Percentiles rank a stretch among this genome's conserved stretches.
Conservation (phyloP, 2,113 vertebrate genomes). For the Romanogobio albipinnatus region DNA sequence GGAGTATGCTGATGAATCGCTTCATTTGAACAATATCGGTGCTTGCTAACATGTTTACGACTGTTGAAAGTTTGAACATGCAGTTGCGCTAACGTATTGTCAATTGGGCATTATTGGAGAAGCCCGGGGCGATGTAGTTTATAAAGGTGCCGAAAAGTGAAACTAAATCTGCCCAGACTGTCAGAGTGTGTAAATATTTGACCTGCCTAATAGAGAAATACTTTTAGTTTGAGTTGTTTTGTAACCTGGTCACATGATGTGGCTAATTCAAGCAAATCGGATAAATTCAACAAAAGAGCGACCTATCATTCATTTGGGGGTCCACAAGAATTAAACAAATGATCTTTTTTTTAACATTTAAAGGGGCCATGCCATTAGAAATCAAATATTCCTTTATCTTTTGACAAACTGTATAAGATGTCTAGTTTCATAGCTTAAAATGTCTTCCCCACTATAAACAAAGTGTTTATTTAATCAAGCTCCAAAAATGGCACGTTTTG, state of each 20-base stretch:
- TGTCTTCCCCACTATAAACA: too few relatives aligned
- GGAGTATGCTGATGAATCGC: not conserved
- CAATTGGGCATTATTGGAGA: not conserved
- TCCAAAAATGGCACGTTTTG: too few relatives aligned
- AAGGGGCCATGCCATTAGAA: too few relatives aligned
- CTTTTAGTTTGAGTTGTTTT: not conserved
- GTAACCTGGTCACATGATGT: not conserved
- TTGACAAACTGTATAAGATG: too few relatives aligned
- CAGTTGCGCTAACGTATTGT: not conserved
- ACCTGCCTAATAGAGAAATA: not conserved
- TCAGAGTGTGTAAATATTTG: not conserved
- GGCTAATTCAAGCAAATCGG: not conserved
- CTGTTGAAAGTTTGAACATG: not conserved
- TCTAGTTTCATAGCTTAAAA: too few relatives aligned
- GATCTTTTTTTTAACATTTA: too few relatives aligned
- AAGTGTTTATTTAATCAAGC: too few relatives aligned
- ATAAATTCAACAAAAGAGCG: not conserved
- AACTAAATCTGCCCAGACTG: not conserved
- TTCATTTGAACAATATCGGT: not conserved
- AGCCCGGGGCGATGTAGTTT: not conserved
- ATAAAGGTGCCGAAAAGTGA: not conserved
- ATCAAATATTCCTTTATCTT: too few relatives aligned
- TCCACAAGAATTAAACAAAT: not conserved
- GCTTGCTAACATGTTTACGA: conserved; percentile 28
- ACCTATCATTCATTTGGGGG: not conserved